Evolutionary conservation across 2,113 vertebrate genomes (phyloP), one percentile per base, ranked within the genome.

Genomic region (Syngnathus scovelli): DNA sequence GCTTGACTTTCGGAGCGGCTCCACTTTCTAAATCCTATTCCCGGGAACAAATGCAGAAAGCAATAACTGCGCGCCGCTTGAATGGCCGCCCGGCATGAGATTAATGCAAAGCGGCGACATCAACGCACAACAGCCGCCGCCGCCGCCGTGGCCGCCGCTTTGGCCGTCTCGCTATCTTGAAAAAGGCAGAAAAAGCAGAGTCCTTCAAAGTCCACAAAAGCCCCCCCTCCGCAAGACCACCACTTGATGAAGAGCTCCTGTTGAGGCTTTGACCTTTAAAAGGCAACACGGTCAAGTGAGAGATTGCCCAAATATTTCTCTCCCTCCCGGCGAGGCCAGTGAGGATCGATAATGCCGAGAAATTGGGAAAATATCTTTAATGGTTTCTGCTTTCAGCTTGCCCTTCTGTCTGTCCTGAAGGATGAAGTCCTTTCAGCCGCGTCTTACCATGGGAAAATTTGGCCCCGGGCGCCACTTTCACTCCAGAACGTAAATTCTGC

Each of bases 1-100:
- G 79, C 79, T 79, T 83, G 84, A 81, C 83, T 89, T 87, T 78
- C 79, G 81, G 82, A 23, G 81, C 79, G 90, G 78, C 80, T 85
- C 89, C 86, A 90, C 87, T 87, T 88, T 90, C 70, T 68, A 89
- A 91, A 91, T 90, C 86, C 79, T 67, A 83, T 89, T 90, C 86
- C 71, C 81, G 52, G 90, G 82, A 89, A 85, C 86, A 89, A 91
- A 92, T 85, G 88, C 82, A 73, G 71, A 84, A 81, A 70, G 77
- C 78, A 86, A 69, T 84, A 78, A 84, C 79, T 78, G 78, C 4
- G 48, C 67, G 56, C 61, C 54, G 65, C 69, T 83, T 87, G 85
- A 87, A 87, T 83, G 78, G 79, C 78, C 81, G 79, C 12, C 39
- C 81, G 79, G 10, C 39, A 21, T 61, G 73, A 88, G 86, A 89